A percentile compares a stretch with the other conserved stretches of the same genome.
These are phyloP conservation scores for Sitta carolinensis DNA, from an alignment of 2,797 vertebrate species.

Conservation along the genomic window DNA sequence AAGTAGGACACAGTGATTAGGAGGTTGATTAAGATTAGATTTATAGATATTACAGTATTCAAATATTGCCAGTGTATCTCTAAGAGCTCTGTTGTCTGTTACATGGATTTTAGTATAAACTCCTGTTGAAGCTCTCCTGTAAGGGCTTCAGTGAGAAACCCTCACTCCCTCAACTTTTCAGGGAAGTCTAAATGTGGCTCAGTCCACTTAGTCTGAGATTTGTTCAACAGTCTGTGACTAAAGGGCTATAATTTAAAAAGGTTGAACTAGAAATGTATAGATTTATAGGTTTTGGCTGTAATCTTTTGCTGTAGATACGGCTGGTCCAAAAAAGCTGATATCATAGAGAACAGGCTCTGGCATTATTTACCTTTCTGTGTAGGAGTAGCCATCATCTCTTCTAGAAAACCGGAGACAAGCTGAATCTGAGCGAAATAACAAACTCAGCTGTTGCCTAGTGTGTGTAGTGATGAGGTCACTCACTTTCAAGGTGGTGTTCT, in stretches of 20 bases:
- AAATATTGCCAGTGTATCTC: not conserved
- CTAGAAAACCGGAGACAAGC: not conserved
- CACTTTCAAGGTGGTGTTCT: not conserved
- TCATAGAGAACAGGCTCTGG: not conserved
- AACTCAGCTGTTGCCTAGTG: not conserved
- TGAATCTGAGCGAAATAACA: not conserved
- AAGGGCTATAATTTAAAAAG: not conserved
- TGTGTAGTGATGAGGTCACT: not conserved
- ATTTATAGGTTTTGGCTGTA: not conserved
- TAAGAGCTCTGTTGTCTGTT: not conserved
- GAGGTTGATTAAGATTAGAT: not conserved
- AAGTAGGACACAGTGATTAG: not conserved
- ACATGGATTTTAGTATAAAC: not conserved
- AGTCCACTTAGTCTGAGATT: not conserved
- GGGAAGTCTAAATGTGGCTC: not conserved
- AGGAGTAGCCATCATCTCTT: not conserved
- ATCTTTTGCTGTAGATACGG: not conserved
- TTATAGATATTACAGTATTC: not conserved
- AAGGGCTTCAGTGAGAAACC: not conserved
- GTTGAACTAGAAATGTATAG: not conserved
- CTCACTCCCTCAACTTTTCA: not conserved
- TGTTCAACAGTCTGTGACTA: not conserved
- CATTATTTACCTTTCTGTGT: not conserved
- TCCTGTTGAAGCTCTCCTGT: not conserved
- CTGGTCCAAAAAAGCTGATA: not conserved